Percentiles rank a stretch among this genome's conserved stretches.
These are phyloP conservation scores for Heterodera carotae DNA, from an alignment of 1,140 invertebrate species.

Conservation along the genomic window DNA sequence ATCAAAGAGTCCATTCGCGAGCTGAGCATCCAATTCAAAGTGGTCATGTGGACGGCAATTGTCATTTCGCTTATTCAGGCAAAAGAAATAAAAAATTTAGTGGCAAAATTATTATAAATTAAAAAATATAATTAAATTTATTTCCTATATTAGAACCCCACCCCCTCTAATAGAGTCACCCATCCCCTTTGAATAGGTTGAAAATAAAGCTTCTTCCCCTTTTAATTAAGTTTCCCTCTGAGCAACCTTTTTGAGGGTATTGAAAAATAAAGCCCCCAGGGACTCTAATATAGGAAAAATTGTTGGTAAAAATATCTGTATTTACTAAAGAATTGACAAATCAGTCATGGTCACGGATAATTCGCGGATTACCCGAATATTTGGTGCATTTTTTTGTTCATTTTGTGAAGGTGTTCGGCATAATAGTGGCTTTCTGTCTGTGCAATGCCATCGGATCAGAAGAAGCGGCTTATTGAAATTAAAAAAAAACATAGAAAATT, in stretches of 20 bases:
- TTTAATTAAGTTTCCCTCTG: too few relatives aligned
- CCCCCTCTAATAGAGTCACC: too few relatives aligned
- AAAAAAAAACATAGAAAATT: not conserved
- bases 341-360: too few relatives aligned
- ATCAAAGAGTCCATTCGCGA: slow-evolving; percentile 56
- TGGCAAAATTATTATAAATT: not conserved
- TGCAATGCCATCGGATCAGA: slow-evolving; percentile 60
- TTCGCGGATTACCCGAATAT: too few relatives aligned
- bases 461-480: slow-evolving; percentile 46
- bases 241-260: too few relatives aligned
- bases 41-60: slow-evolving; percentile 63
- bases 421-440: slow-evolving; percentile 63
- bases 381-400: too few relatives aligned
- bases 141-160: too few relatives aligned
- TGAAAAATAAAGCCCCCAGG: too few relatives aligned
- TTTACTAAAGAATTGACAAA: not conserved
- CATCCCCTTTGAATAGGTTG: too few relatives aligned
- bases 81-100: slow-evolving; percentile 7
- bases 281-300: too few relatives aligned
- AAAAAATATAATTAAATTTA: slow-evolving; percentile 11
- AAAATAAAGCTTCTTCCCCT: too few relatives aligned
- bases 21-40: slow-evolving; percentile 56
- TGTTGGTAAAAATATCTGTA: not conserved
- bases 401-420: slow-evolving; percentile 59
- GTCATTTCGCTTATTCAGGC: slow-evolving; percentile 61